phyloP scores from a whole-genome alignment of 2,797 vertebrate species.

The Myotis myotis region DNA sequence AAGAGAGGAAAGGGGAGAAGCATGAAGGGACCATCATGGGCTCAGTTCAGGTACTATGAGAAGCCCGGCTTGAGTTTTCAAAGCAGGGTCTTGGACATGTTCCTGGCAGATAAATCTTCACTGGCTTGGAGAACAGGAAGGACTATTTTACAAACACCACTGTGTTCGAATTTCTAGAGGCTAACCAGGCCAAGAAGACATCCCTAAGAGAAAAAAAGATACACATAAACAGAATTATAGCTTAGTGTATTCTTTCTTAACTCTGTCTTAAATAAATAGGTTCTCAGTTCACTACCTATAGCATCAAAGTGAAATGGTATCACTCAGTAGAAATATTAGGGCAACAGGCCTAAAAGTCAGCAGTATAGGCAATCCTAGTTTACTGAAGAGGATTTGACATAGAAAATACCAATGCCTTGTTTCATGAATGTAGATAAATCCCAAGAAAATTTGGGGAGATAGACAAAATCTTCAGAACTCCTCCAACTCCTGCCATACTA shows the following conservation, averaged over 20 bases:
- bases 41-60: slow-evolving; percentile 65
- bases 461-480: not conserved
- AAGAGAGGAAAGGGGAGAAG: slow-evolving; percentile 1
- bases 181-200: slow-evolving; percentile 91
- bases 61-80: slow-evolving; percentile 58
- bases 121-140: slow-evolving; percentile 59
- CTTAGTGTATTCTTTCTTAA: not conserved
- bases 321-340: not conserved
- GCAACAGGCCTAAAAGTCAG: not conserved
- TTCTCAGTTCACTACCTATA: not conserved
- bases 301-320: not conserved
- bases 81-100: slow-evolving; percentile 47
- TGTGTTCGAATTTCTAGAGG: slow-evolving; percentile 87
- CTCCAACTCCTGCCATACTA: not conserved
- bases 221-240: slow-evolving; percentile 54
- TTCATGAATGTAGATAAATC: not conserved
- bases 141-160: slow-evolving; percentile 90
- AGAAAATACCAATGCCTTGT: not conserved
- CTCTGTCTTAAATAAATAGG: not conserved
- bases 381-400: not conserved
- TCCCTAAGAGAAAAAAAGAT: slow-evolving; percentile 80
- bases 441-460: not conserved
- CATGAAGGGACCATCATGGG: not conserved
- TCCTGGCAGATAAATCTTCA: slow-evolving; percentile 65
- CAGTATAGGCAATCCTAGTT: not conserved